These are phyloP conservation scores for Micromussa lordhowensis DNA, from an alignment of 92 coral and sea anemone genomes.

Conservation along the genomic window DNA sequence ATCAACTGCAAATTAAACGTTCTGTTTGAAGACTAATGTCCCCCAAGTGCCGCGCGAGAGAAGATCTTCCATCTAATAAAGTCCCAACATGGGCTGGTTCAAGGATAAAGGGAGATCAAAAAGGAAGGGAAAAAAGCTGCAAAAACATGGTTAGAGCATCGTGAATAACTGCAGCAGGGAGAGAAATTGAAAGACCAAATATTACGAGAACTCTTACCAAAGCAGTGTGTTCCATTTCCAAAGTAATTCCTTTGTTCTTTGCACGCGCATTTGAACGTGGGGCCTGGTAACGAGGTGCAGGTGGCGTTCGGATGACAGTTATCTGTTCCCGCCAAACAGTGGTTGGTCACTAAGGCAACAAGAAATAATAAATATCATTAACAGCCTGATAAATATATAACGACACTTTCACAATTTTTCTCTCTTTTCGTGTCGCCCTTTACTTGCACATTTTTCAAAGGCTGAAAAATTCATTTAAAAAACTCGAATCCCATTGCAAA, in stretches of 20 bases:
- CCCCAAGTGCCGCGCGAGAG: no score
- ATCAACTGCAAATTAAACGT: no score
- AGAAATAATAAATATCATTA: neutral
- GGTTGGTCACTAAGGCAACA: constrained; percentile 48
- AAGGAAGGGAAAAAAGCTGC: neutral
- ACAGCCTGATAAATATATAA: neutral
- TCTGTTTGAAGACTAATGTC: no score
- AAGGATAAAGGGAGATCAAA: neutral
- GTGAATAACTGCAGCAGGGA: neutral
- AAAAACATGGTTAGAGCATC: neutral
- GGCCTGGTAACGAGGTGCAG: constrained; percentile 45
- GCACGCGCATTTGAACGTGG: constrained; percentile 61
- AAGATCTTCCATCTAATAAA: no score
- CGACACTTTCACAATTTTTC: neutral
- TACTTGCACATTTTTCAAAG: no score
- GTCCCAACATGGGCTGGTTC: neutral
- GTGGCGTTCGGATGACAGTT: constrained; percentile 74
- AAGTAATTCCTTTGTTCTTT: constrained; percentile 40
- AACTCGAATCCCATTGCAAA: neutral
- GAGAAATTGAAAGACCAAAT: neutral
- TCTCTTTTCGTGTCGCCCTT: neutral
- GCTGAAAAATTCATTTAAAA: neutral
- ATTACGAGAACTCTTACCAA: constrained; percentile 39
- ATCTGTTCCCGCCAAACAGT: constrained; percentile 62
- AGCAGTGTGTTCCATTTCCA: constrained; percentile 77